Conservation (phyloP, 2,888 invertebrate species). For the Azorinus chamasolen region DNA sequence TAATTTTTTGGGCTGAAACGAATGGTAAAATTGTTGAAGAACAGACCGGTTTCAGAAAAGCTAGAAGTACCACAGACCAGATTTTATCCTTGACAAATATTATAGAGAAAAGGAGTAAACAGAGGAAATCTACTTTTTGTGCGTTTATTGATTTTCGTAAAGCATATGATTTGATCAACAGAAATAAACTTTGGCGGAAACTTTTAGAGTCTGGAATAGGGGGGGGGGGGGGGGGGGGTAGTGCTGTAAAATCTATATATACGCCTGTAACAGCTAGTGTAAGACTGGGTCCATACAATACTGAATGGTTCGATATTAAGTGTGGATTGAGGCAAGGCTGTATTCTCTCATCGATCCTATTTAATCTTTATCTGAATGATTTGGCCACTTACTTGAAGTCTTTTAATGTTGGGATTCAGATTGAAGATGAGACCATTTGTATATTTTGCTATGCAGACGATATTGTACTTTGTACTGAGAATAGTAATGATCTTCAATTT, state of each 20-base stretch:
- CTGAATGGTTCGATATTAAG: conserved; percentile 43
- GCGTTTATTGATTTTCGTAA: conserved; percentile 40
- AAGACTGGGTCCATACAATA: conserved; percentile 15
- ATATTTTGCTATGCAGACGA: conserved; percentile 55
- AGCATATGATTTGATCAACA: conserved; percentile 37
- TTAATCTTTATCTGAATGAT: conserved; percentile 51
- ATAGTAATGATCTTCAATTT: conserved; percentile 37
- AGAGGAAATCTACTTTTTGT: conserved; percentile 8
- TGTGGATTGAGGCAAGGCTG: conserved; percentile 49
- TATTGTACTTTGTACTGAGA: conserved; percentile 44
- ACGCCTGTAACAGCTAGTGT: conserved; percentile 29
- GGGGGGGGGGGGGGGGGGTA: not conserved
- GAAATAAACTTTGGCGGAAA: conserved; percentile 18
- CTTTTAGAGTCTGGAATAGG: conserved; percentile 5
- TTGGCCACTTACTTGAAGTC: conserved; percentile 24
- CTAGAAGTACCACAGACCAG: conserved; percentile 24
- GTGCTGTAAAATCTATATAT: conserved; percentile 33
- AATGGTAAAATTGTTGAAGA: conserved; percentile 19
- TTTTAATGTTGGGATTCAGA: conserved; percentile 30
- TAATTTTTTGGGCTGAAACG: conserved; percentile 15
- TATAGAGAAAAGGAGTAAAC: conserved; percentile 27
- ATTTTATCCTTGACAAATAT: conserved; percentile 16
- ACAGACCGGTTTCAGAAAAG: conserved; percentile 42
- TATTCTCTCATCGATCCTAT: conserved; percentile 51
- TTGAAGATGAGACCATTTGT: conserved; percentile 34